phyloP scores from a whole-genome alignment of 2,888 invertebrate genomes.

The Rugalucina vietnamica region DNA sequence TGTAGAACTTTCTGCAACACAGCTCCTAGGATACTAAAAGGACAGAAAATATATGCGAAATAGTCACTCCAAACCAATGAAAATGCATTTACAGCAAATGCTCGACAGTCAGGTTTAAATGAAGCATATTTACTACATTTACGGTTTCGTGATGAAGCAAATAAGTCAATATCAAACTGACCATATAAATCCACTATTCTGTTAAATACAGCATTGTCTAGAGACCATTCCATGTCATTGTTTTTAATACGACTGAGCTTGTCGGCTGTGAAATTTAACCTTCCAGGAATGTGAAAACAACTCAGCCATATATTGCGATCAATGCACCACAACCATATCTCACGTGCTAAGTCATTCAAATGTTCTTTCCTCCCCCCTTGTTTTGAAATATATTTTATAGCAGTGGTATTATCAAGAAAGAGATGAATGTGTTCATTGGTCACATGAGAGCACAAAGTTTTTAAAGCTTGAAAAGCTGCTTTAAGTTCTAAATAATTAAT shows the following conservation, averaged over 20 bases:
- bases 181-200: neutral
- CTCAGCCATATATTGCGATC: conserved; percentile 34
- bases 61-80: conserved; percentile 19
- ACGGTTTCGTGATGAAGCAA: conserved; percentile 45
- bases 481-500: conserved; percentile 46
- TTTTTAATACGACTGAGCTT: conserved; percentile 11
- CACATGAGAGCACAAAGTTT: conserved; percentile 12
- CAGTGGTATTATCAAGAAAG: conserved; percentile 43
- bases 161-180: conserved; percentile 28
- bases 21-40: conserved; percentile 53
- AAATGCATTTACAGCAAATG: conserved; percentile 53
- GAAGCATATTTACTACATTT: conserved; percentile 21
- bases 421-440: conserved; percentile 25
- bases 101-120: conserved; percentile 47
- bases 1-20: conserved; percentile 44
- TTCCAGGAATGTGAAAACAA: conserved; percentile 32
- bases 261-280: conserved; percentile 27
- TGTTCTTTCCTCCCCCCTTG: conserved; percentile 33
- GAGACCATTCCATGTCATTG: conserved; percentile 34
- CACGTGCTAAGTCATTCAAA: conserved; percentile 6
- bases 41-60: conserved; percentile 43
- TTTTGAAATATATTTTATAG: conserved; percentile 40
- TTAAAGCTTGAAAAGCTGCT: conserved; percentile 32
- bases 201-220: conserved; percentile 12
- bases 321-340: conserved; percentile 29